Percentiles rank a stretch among this genome's conserved stretches.
Conservation (phyloP, 2,797 vertebrate species). For the Miopithecus talapoin region DNA sequence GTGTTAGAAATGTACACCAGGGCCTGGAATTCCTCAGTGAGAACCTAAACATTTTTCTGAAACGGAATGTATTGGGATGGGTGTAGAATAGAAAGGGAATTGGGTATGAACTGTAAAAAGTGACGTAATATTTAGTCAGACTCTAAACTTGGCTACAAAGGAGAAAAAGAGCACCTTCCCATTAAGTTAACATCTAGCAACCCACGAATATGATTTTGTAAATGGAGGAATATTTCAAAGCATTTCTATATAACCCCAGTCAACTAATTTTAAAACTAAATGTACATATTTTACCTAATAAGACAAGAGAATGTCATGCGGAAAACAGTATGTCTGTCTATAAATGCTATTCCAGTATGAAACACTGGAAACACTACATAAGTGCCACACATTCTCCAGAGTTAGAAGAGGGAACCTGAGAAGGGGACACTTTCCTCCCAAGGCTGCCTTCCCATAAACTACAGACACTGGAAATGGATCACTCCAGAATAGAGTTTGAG, state of each 20-base stretch:
- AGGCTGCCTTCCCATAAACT: slow-evolving; percentile 17
- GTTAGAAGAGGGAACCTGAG: slow-evolving; percentile 56
- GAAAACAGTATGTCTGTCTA: slow-evolving; percentile 73
- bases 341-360: slow-evolving; percentile 58
- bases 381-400: slow-evolving; percentile 63
- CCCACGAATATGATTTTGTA: not conserved
- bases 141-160: not conserved
- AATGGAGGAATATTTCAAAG: not conserved
- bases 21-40: not conserved
- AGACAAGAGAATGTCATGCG: slow-evolving; percentile 72
- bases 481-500: not conserved
- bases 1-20: too few relatives aligned
- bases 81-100: not conserved
- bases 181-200: not conserved
- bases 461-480: not conserved
- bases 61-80: not conserved
- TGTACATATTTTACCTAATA: slow-evolving; percentile 73
- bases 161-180: not conserved
- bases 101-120: not conserved
- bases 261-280: slow-evolving; percentile 74
- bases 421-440: slow-evolving; percentile 49
- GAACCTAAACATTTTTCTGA: not conserved
- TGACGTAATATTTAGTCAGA: not conserved
- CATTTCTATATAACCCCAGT: slow-evolving; percentile 20
- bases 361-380: slow-evolving; percentile 64